These are phyloP conservation scores for Craterocephalus amniculus DNA, from an alignment of 2,797 vertebrate species.

Conservation along the genomic window DNA sequence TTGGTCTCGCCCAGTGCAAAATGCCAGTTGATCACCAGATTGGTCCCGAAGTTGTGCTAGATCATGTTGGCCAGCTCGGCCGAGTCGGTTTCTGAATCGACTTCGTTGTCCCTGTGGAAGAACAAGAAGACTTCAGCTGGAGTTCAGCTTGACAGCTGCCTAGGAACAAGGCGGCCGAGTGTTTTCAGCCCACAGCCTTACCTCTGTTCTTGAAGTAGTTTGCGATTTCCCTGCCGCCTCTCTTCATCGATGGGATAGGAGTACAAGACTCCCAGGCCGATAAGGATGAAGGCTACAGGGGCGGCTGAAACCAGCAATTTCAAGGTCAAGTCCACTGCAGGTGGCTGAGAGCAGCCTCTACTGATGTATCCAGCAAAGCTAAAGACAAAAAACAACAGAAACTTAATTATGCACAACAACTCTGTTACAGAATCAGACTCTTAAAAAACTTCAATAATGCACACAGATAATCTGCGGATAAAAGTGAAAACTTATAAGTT, in stretches of 20 bases:
- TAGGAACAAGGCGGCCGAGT: slow-evolving; percentile 2
- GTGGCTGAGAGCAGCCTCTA: slow-evolving; percentile 89
- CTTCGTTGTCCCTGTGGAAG: slow-evolving; percentile 78
- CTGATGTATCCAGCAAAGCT: slow-evolving; percentile 95
- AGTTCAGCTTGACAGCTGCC: neutral
- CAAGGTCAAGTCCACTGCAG: slow-evolving; percentile 87
- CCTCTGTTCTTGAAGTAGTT: slow-evolving; percentile 90
- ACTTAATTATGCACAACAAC: neutral
- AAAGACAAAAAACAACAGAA: neutral
- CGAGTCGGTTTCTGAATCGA: slow-evolving; percentile 89
- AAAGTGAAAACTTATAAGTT: neutral
- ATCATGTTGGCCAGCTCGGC: slow-evolving; percentile 82
- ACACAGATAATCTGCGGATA: neutral
- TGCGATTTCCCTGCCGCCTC: slow-evolving; percentile 88
- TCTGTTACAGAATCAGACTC: neutral
- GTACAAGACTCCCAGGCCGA: slow-evolving; percentile 90
- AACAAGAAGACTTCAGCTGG: slow-evolving; percentile 7
- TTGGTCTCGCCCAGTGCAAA: slow-evolving; percentile 72
- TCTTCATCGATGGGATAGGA: slow-evolving; percentile 93
- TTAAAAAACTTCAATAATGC: neutral
- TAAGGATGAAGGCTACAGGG: slow-evolving; percentile 88
- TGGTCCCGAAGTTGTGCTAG: slow-evolving; percentile 58
- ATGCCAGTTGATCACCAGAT: slow-evolving; percentile 27
- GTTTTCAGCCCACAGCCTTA: slow-evolving; percentile 55
- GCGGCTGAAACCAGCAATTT: slow-evolving; percentile 91